Conservation (phyloP, 53 echinoderm and acorn worm species). For the Actinopyga echinites region DNA sequence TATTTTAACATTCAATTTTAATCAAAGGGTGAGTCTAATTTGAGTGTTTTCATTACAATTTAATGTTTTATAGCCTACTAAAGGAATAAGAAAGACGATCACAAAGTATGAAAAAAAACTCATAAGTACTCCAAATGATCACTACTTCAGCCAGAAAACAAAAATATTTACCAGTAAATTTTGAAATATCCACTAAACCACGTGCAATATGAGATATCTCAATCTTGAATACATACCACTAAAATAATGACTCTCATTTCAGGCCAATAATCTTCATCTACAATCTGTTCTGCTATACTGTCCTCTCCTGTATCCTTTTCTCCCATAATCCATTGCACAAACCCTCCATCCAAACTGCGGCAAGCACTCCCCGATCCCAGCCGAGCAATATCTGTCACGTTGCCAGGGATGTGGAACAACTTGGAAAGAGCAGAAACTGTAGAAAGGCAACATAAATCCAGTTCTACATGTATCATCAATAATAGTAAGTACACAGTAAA, state of each 20-base stretch:
- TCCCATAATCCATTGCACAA: conserved; percentile 91
- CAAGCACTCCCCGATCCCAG: conserved; percentile 94
- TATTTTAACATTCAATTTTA: too few species aligned
- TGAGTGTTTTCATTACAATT: too few species aligned
- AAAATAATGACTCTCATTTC: conserved; percentile 84
- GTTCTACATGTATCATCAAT: too few species aligned
- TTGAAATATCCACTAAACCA: background rate
- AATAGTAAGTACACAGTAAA: too few species aligned
- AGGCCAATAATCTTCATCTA: conserved; percentile 75
- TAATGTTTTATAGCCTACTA: too few species aligned
- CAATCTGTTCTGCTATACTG: conserved; percentile 77
- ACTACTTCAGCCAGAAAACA: background rate
- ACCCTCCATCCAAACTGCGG: conserved; percentile 92
- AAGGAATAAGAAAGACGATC: too few species aligned
- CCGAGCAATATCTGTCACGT: conserved; percentile 90
- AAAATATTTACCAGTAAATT: background rate
- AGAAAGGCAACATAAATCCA: too few species aligned
- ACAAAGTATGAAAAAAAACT: too few species aligned
- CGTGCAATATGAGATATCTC: background rate
- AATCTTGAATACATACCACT: conserved; percentile 62
- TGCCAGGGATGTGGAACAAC: conserved; percentile 75
- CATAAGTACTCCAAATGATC: background rate
- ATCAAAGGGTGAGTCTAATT: too few species aligned
- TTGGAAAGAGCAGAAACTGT: conserved; percentile 84
- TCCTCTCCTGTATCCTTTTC: conserved; percentile 61